Evolutionary conservation across 2,113 vertebrate genomes (phyloP), one percentile per base, ranked within the genome.

Genomic region (Pelecanoides urinatrix): DNA sequence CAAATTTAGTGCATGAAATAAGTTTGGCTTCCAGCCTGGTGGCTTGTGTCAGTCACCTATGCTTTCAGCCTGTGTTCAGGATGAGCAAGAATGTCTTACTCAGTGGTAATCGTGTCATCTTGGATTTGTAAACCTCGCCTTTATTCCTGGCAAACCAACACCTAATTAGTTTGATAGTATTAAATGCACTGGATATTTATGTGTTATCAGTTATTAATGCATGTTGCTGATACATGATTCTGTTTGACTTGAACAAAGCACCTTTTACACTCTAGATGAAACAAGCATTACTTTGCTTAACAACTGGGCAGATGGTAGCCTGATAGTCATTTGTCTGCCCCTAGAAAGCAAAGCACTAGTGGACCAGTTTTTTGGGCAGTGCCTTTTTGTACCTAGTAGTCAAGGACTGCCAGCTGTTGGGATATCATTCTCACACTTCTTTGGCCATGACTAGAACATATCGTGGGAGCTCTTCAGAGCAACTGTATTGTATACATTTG

Each of bases 121-220:
- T 27, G 47, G 84, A 38, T 63, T 93, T 96, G 85, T 92, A 88
- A 91, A 91, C 74, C 84, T 97, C 93, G 2, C 89, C 89, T 96
- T 92, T 95, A 82, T 63, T 97, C 96, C 90, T 95, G 93, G 95
- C 84, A 95, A 97, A 90, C 84, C 87, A 93, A 76, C 91, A 71
- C 55, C 16, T 96, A 91, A 96, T 96, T 97, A 93, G 87, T 55
- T 76, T 93, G 95, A 92, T 95, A 91, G 42, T 63, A 71, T 90
- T 88, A 93, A 82, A 81, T 15, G 36, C 79, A 29, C 47, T 93
- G 61, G 82, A 81, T 96, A 86, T 93, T 96, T 92, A 55, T 90
- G 87, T 94, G 92, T 94, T 96, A 96, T 97, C 96, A 96, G 92
- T 91, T 97, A 88, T 95, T 96, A 96, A 92, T 73, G 71, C 50